Evolutionary conservation across 2,113 vertebrate genomes (phyloP).

Genomic region (Himantopus leucocephalus): DNA sequence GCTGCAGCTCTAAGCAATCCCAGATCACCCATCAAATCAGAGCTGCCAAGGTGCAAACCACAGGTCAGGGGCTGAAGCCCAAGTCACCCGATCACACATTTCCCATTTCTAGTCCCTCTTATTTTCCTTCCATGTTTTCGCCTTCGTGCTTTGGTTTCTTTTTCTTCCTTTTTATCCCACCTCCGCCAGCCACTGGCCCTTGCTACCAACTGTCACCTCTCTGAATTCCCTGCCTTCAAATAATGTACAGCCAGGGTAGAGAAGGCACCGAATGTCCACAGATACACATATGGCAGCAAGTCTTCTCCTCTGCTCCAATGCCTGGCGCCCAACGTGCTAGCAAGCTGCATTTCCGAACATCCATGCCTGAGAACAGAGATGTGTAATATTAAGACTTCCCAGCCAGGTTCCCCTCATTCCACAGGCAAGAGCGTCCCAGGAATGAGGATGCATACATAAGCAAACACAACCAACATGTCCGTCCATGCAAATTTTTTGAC

Average conservation of each 20-base stretch:
- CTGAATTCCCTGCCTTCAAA: not conserved
- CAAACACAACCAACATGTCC: not conserved
- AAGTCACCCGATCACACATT: fast-evolving
- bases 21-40: not conserved
- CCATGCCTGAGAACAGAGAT: fast-evolving
- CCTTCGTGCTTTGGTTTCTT: not conserved
- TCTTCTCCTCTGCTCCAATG: not conserved
- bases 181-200: not conserved
- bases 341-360: fast-evolving
- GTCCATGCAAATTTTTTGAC: not conserved
- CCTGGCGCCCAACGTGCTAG: fast-evolving
- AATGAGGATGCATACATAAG: too few relatives aligned
- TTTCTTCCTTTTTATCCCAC: not conserved
- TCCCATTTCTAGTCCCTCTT: not conserved
- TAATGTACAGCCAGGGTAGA: not conserved
- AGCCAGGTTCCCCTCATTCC: not conserved
- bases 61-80: not conserved
- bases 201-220: not conserved
- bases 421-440: too few relatives aligned
- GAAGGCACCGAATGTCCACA: fast-evolving
- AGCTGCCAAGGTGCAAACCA: not conserved
- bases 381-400: not conserved
- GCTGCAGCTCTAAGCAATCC: not conserved
- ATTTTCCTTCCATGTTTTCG: not conserved
- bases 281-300: not conserved